Evolutionary conservation across 2,888 invertebrate species (phyloP).

Genomic region (Polydrusus pterygomalis): DNA sequence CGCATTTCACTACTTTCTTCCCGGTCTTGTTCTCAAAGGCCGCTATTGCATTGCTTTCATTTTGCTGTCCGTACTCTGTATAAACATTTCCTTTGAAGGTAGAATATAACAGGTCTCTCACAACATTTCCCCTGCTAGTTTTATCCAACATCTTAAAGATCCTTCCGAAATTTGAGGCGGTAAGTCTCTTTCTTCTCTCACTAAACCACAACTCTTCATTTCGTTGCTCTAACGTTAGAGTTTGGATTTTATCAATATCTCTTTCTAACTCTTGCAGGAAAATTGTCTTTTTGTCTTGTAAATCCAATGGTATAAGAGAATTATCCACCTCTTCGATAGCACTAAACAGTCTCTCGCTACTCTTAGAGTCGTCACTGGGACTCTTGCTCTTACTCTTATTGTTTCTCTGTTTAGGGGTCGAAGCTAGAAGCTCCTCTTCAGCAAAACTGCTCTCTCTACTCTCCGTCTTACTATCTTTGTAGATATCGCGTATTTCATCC

Average conservation of each 20-base stretch:
- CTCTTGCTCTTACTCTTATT: conserved; percentile 19
- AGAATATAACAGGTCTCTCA: conserved; percentile 57
- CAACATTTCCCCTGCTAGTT: conserved; percentile 58
- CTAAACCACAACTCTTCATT: conserved; percentile 60
- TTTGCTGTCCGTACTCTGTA: conserved; percentile 60
- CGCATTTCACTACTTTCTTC: conserved; percentile 56
- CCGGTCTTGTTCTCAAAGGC: conserved; percentile 58
- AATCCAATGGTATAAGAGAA: conserved; percentile 32
- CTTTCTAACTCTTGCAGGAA: conserved; percentile 57
- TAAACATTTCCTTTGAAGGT: conserved; percentile 60
- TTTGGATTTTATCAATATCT: conserved; percentile 56
- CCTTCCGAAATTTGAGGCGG: conserved; percentile 65
- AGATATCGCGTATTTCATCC: conserved; percentile 59
- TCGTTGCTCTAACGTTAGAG: conserved; percentile 58
- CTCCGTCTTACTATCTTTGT: conserved; percentile 51
- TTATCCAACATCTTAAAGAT: conserved; percentile 59
- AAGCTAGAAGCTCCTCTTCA: conserved; percentile 25
- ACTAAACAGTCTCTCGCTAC: conserved; percentile 15
- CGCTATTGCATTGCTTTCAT: conserved; percentile 59
- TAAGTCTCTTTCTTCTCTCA: conserved; percentile 63
- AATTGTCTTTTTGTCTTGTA: conserved; percentile 51
- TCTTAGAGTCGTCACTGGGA: conserved; percentile 18
- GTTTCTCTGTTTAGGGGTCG: conserved; percentile 48
- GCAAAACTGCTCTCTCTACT: conserved; percentile 39
- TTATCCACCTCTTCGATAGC: conserved; percentile 27